Evolutionary conservation across 2,888 invertebrate genomes (phyloP).

Genomic region (Drosophila kambysellisi): DNA sequence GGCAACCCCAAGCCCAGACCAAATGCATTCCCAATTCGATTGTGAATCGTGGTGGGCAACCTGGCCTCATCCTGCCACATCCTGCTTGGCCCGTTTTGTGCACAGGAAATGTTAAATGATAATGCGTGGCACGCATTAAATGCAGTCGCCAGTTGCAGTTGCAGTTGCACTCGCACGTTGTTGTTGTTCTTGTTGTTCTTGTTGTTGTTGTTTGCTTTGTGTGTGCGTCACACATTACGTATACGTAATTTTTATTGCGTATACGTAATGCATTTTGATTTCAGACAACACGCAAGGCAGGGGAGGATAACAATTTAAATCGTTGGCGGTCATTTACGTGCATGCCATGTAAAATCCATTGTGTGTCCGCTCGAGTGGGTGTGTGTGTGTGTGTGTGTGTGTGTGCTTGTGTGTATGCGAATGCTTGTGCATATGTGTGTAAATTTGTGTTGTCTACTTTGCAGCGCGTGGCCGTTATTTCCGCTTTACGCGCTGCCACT

Average conservation of each 20-base stretch:
- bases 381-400: neutral
- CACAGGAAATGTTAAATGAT: constrained; percentile 78
- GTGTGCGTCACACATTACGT: constrained; percentile 65
- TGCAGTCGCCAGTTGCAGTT: constrained; percentile 57
- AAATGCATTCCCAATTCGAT: constrained; percentile 17
- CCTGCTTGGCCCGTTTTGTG: constrained; percentile 62
- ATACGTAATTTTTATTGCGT: constrained; percentile 79
- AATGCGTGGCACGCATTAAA: constrained; percentile 78
- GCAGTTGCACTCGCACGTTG: constrained; percentile 19
- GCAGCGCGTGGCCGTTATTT: constrained; percentile 80
- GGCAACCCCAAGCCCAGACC: neutral
- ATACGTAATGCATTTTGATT: constrained; percentile 80
- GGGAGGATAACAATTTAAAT: constrained; percentile 70
- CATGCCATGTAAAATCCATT: constrained; percentile 75
- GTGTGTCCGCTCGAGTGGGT: neutral
- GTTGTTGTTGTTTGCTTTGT: constrained; percentile 17
- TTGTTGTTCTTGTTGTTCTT: constrained; percentile 16
- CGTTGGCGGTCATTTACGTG: constrained; percentile 80
- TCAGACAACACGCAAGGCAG: constrained; percentile 62
- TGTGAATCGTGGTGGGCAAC: constrained; percentile 10
- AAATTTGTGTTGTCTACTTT: constrained; percentile 70
- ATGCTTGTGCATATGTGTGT: constrained; percentile 1
- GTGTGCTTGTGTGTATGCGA: constrained; percentile 23
- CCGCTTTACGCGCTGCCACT: constrained; percentile 76
- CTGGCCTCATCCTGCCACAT: constrained; percentile 43